These are phyloP conservation scores for Rhabdomys pumilio DNA, from an alignment of 2,797 vertebrate genomes.

Conservation along the genomic window DNA sequence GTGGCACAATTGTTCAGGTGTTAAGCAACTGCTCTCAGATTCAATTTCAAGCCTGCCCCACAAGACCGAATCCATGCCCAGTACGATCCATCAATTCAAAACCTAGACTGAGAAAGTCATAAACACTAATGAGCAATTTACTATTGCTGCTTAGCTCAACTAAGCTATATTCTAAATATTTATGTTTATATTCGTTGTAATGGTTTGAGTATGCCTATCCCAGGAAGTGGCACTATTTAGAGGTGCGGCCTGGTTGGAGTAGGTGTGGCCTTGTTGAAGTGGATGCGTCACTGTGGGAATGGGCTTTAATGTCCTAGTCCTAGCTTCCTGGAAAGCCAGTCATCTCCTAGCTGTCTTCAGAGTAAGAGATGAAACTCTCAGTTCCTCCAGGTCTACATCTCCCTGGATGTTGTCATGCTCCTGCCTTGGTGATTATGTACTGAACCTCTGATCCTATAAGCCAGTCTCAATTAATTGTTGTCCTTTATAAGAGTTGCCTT, in stretches of 20 bases:
- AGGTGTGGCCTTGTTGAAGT: background rate
- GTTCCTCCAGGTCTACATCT: background rate
- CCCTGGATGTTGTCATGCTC: background rate
- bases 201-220: background rate
- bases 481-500: background rate
- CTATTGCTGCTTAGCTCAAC: background rate
- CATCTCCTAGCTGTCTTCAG: background rate
- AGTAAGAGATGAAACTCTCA: background rate
- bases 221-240: background rate
- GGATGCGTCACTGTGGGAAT: background rate
- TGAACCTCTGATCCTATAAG: background rate
- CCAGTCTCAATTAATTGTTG: background rate
- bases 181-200: background rate
- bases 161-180: background rate
- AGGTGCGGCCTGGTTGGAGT: background rate
- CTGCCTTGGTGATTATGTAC: background rate
- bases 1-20: background rate
- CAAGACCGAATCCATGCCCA: background rate
- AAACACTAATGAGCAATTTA: background rate
- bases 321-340: background rate
- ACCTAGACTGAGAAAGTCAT: background rate
- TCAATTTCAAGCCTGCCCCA: background rate
- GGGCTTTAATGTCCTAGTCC: background rate
- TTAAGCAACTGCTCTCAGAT: background rate
- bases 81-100: background rate